Percentiles rank a stretch among this genome's conserved stretches.
Evolutionary conservation across 2,888 invertebrate species (phyloP).

Genomic region (Drosophila mulleri): DNA sequence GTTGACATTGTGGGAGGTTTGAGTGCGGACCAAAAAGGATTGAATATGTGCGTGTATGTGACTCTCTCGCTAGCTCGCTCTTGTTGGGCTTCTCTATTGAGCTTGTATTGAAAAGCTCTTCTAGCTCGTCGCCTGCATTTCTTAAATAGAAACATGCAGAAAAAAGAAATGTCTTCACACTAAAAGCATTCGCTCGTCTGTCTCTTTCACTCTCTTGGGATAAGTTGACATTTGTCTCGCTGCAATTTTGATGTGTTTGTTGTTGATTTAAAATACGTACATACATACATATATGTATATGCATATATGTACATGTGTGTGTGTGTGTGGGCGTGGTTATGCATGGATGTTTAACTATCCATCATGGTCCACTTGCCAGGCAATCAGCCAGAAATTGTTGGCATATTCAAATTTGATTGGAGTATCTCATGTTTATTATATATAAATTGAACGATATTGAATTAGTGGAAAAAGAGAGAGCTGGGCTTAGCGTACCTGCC

Average conservation of each 20-base stretch:
- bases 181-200: slow-evolving; percentile 63
- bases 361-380: slow-evolving; percentile 28
- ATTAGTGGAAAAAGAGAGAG: background rate
- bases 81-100: slow-evolving; percentile 30
- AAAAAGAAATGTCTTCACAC: slow-evolving; percentile 57
- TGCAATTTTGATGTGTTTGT: slow-evolving; percentile 18
- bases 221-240: slow-evolving; percentile 50
- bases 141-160: slow-evolving; percentile 66
- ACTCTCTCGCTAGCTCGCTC: background rate
- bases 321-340: slow-evolving; percentile 20
- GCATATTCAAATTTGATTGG: slow-evolving; percentile 43
- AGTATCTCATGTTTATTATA: slow-evolving; percentile 30
- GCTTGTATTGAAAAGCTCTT: slow-evolving; percentile 56
- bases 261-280: slow-evolving; percentile 22
- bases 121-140: slow-evolving; percentile 33
- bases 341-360: slow-evolving; percentile 32
- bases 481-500: background rate
- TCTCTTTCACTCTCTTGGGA: background rate
- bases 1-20: slow-evolving; percentile 66
- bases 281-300: background rate
- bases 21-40: slow-evolving; percentile 18
- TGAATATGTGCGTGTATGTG: slow-evolving; percentile 14
- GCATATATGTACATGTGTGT: background rate
- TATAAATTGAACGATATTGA: slow-evolving; percentile 16
- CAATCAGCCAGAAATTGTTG: slow-evolving; percentile 46